These are phyloP conservation scores for Zalophus californianus DNA, from an alignment of 2,797 vertebrate genomes.

Conservation along the genomic window DNA sequence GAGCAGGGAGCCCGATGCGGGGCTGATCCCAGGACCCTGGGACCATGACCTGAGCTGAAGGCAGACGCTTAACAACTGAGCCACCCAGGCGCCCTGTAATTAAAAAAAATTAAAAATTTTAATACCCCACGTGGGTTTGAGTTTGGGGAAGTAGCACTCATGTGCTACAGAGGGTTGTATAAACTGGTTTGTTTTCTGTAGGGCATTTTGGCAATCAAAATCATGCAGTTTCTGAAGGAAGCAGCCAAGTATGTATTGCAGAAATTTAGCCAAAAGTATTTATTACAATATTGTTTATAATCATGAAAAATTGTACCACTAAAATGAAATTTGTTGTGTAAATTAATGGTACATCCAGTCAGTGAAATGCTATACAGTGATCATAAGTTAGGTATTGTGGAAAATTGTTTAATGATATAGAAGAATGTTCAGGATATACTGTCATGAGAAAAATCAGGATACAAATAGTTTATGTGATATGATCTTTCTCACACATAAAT, in stretches of 20 bases:
- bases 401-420: constrained; percentile 24
- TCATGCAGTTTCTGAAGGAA: constrained; percentile 31
- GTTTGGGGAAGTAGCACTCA: constrained; percentile 11
- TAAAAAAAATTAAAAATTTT: neutral
- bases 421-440: neutral
- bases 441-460: constrained; percentile 57
- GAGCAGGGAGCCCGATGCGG: too few relatives aligned
- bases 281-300: neutral
- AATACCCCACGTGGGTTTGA: neutral
- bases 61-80: too few relatives aligned
- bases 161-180: neutral
- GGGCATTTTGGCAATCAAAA: constrained; percentile 37
- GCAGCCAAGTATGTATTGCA: neutral
- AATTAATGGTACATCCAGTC: neutral
- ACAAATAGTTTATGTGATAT: constrained; percentile 30
- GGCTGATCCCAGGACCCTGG: too few relatives aligned
- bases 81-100: neutral
- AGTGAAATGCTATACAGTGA: constrained; percentile 4
- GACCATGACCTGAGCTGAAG: too few relatives aligned
- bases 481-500: neutral
- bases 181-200: constrained; percentile 37
- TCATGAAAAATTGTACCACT: neutral
- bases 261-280: constrained; percentile 7
- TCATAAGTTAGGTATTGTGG: constrained; percentile 6
- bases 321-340: neutral